These are phyloP conservation scores for Rhopalosiphum padi DNA, from an alignment of 1,140 invertebrate species.

Conservation along the genomic window DNA sequence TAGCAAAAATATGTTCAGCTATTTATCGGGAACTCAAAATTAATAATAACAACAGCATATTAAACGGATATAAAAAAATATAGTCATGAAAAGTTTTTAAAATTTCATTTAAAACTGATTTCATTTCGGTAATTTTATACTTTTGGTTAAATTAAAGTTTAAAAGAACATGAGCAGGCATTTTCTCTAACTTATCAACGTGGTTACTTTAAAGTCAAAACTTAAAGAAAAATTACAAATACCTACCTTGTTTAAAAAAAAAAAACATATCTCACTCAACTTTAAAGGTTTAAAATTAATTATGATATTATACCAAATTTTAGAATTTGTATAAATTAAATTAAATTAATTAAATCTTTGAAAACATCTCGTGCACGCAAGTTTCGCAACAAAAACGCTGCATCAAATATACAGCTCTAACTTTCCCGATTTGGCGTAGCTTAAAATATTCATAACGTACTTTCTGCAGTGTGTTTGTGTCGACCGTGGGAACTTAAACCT, in stretches of 20 bases:
- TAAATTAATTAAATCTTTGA: background rate
- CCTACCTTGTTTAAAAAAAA: background rate
- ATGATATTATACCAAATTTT: background rate
- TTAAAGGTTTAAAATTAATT: constrained; percentile 23
- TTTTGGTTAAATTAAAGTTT: background rate
- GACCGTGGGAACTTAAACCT: background rate
- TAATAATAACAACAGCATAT: background rate
- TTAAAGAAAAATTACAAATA: background rate
- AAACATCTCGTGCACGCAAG: background rate
- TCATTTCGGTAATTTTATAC: background rate
- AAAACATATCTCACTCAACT: background rate
- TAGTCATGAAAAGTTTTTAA: background rate
- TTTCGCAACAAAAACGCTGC: background rate
- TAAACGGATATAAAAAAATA: no score
- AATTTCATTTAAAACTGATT: background rate
- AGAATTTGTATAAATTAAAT: background rate
- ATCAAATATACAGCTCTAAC: background rate
- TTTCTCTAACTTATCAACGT: background rate
- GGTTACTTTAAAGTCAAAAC: background rate
- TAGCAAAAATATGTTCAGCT: background rate
- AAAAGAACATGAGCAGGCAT: background rate
- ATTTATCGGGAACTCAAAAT: background rate
- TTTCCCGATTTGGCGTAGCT: background rate
- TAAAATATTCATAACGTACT: background rate
- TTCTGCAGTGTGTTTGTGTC: background rate